Evolutionary conservation across 2,797 vertebrate genomes (phyloP).

Genomic region (Octomys mimax): DNA sequence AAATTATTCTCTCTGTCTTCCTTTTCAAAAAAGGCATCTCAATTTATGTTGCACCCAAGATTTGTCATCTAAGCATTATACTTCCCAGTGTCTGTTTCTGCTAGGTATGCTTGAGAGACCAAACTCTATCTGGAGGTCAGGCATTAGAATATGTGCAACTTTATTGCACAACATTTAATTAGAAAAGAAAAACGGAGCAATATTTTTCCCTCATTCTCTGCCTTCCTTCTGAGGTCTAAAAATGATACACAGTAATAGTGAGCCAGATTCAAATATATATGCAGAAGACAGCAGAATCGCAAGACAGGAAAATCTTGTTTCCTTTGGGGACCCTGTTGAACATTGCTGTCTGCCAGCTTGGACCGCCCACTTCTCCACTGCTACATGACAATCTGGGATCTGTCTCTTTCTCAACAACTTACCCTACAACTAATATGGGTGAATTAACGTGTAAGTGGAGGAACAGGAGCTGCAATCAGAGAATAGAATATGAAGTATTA

Average conservation of each 20-base stretch:
- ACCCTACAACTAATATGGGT: not conserved
- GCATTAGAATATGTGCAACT: not conserved
- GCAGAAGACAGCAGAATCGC: not conserved
- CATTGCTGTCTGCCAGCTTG: not conserved
- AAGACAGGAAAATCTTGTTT: not conserved
- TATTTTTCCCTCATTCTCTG: not conserved
- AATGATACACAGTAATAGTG: not conserved
- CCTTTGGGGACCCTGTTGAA: not conserved
- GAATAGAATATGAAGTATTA: constrained; percentile 5
- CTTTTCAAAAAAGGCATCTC: constrained; percentile 36
- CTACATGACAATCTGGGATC: not conserved
- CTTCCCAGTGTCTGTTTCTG: not conserved
- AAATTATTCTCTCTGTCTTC: not conserved
- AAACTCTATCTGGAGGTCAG: not conserved
- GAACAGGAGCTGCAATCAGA: not conserved
- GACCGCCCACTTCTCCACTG: not conserved
- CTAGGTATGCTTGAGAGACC: not conserved
- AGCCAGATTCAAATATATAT: not conserved
- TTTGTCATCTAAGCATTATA: not conserved
- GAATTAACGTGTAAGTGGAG: not conserved
- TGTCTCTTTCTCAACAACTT: constrained; percentile 7
- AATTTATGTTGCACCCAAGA: not conserved
- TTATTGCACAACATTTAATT: not conserved
- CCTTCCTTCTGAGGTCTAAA: not conserved
- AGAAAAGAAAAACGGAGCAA: not conserved